A percentile compares a stretch with the other conserved stretches of the same genome.
These are phyloP conservation scores for Hyles euphorbiae DNA, from an alignment of 1,140 invertebrate species.

Conservation along the genomic window DNA sequence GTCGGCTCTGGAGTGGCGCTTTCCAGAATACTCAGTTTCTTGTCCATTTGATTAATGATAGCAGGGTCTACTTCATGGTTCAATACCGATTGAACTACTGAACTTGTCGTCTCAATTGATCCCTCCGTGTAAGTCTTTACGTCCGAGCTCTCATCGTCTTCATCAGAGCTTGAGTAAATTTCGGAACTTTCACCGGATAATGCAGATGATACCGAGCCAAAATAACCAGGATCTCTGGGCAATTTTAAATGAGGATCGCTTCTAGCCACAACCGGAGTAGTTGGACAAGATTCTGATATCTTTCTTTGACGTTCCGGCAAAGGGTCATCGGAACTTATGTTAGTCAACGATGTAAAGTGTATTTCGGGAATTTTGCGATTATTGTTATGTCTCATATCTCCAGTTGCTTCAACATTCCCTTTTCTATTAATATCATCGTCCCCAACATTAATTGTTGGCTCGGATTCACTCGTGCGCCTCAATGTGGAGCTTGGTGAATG, in stretches of 20 bases:
- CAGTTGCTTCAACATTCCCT: slow-evolving; percentile 2
- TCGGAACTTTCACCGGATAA: slow-evolving; percentile 68
- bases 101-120: slow-evolving; percentile 74
- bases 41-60: slow-evolving; percentile 62
- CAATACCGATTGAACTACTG: slow-evolving; percentile 74
- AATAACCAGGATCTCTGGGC: slow-evolving; percentile 56
- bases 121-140: slow-evolving; percentile 48
- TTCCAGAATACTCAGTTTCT: slow-evolving; percentile 51
- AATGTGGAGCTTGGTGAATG: slow-evolving; percentile 61
- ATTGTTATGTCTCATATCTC: slow-evolving; percentile 17
- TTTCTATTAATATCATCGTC: slow-evolving; percentile 37
- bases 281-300: slow-evolving; percentile 66
- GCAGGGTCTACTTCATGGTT: slow-evolving; percentile 52
- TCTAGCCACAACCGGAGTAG: slow-evolving; percentile 54
- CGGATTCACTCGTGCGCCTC: slow-evolving; percentile 63
- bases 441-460: slow-evolving; percentile 42
- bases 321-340: slow-evolving; percentile 44
- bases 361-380: slow-evolving; percentile 45
- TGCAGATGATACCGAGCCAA: slow-evolving; percentile 62
- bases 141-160: slow-evolving; percentile 71
- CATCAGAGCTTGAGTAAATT: slow-evolving; percentile 63
- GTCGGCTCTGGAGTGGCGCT: slow-evolving; percentile 21
- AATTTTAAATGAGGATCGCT: slow-evolving; percentile 60
- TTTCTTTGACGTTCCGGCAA: slow-evolving; percentile 34
- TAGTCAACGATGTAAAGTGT: slow-evolving; percentile 54